Evolutionary conservation across 64 coral and sea anemone species (phyloP).

Genomic region (Montipora sp.): DNA sequence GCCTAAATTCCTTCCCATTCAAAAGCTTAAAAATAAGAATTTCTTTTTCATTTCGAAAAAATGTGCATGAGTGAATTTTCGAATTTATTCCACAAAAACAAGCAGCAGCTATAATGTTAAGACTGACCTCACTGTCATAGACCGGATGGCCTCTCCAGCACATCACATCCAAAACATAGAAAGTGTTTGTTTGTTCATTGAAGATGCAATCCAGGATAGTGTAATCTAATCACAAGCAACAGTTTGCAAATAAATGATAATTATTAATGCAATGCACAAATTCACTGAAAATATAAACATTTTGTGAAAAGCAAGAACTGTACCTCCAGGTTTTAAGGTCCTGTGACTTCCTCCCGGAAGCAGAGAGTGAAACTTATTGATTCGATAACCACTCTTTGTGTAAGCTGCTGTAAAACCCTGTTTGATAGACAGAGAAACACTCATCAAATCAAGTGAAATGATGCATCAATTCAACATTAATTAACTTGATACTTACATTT

Average conservation of each 20-base stretch:
- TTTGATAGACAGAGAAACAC: neutral
- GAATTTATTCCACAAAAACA: neutral
- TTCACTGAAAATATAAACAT: neutral
- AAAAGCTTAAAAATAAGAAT: no score
- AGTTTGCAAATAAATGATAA: neutral
- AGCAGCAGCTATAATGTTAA: no score
- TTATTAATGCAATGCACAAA: neutral
- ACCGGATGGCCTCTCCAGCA: slow-evolving; percentile 97
- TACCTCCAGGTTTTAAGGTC: slow-evolving; percentile 69
- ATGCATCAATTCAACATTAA: no score
- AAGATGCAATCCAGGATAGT: slow-evolving; percentile 98
- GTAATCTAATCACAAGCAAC: slow-evolving; percentile 71
- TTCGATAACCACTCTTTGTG: slow-evolving; percentile 79
- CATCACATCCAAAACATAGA: slow-evolving; percentile 95
- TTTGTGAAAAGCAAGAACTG: neutral
- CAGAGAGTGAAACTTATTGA: slow-evolving; percentile 70
- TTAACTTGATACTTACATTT: slow-evolving; percentile 71
- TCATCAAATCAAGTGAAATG: no score
- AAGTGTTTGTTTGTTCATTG: slow-evolving; percentile 74
- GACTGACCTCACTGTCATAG: slow-evolving; percentile 92
- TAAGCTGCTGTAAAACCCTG: slow-evolving; percentile 71
- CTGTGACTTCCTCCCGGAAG: slow-evolving; percentile 66
- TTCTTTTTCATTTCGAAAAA: no score
- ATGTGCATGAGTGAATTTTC: neutral
- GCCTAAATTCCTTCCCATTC: no score